Percentiles rank a stretch among this genome's conserved stretches.
Conservation (phyloP, 1,140 invertebrate genomes). For the Globodera rostochiensis region DNA sequence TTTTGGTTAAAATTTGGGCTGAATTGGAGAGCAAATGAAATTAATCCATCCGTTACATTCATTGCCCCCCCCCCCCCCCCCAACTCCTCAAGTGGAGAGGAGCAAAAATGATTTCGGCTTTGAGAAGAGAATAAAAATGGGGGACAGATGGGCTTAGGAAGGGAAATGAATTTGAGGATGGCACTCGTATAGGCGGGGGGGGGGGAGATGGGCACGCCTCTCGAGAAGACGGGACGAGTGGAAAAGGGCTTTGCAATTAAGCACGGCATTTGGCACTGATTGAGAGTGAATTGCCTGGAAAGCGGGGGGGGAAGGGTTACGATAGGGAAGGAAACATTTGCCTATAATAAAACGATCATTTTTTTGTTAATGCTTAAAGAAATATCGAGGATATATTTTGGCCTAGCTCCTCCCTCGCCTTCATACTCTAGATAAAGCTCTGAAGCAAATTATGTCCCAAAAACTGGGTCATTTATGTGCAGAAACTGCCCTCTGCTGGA, state of each 20-base stretch:
- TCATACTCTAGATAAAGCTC: too few species aligned
- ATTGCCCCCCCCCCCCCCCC: background rate
- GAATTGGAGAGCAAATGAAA: background rate
- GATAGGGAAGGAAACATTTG: background rate
- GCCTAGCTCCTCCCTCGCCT: too few species aligned
- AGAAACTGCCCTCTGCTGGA: too few species aligned
- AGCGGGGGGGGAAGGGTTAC: background rate
- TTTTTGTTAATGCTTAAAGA: too few species aligned
- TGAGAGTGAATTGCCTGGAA: background rate
- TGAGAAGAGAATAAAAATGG: background rate
- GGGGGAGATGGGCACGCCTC: background rate
- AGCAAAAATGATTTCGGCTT: slow-evolving; percentile 1
- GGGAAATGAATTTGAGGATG: background rate
- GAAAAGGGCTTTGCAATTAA: background rate
- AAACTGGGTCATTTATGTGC: too few species aligned
- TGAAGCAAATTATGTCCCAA: too few species aligned
- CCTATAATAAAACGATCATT: too few species aligned
- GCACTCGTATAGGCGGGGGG: background rate
- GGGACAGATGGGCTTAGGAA: background rate
- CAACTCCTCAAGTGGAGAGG: background rate
- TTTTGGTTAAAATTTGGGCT: background rate
- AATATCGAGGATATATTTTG: too few species aligned
- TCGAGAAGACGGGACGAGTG: too few species aligned
- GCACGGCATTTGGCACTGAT: background rate
- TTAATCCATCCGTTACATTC: background rate